phyloP scores from a whole-genome alignment of 2,113 vertebrate species.

The Nothobranchius kuhntae region DNA sequence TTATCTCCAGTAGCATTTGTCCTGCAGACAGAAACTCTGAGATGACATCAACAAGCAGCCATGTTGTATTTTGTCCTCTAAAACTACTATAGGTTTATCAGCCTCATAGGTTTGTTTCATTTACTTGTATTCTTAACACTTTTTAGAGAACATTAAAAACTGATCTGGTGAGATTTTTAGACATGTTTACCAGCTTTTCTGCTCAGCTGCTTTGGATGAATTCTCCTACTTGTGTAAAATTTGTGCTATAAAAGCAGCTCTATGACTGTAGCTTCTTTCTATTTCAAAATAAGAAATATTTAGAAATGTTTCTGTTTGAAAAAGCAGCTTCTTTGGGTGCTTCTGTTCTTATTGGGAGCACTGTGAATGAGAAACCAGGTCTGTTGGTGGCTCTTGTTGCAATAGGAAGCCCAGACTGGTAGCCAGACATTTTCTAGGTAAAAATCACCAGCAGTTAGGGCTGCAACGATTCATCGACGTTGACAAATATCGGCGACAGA shows the following conservation, averaged over 20 bases:
- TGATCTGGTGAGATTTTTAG: background rate
- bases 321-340: constrained; percentile 6
- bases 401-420: constrained; percentile 46
- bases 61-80: background rate
- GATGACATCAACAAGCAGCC: background rate
- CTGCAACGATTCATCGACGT: too few species aligned
- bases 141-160: background rate
- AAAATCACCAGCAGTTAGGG: constrained; percentile 57
- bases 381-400: constrained; percentile 38
- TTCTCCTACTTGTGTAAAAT: too few species aligned
- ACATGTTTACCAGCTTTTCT: background rate
- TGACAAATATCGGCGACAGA: too few species aligned
- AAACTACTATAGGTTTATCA: background rate
- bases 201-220: too few species aligned
- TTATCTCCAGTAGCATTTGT: background rate
- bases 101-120: background rate
- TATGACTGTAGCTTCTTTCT: too few species aligned
- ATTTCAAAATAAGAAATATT: too few species aligned
- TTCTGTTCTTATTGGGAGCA: too few species aligned
- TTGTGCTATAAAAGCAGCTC: too few species aligned
- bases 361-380: constrained; percentile 11
- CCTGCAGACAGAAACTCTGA: background rate
- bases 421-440: constrained; percentile 58
- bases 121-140: background rate
- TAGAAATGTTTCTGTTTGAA: too few species aligned